phyloP scores from a whole-genome alignment of 2,888 invertebrate species.

The Agonopterix arenella region DNA sequence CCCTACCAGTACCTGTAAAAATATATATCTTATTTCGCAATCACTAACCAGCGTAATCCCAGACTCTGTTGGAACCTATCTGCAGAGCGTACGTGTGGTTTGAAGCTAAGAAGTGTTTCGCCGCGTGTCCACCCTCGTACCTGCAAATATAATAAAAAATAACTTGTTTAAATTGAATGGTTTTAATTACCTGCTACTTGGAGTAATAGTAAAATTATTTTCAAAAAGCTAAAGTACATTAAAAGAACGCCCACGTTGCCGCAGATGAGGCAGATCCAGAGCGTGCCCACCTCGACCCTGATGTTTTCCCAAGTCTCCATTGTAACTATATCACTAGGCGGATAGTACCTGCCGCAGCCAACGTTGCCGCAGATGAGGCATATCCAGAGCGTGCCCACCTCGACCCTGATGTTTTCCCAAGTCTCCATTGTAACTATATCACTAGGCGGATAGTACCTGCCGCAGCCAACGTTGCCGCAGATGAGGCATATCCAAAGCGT shows the following conservation, averaged over 20 bases:
- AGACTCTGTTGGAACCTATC: constrained; percentile 96
- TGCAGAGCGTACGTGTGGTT: constrained; percentile 99
- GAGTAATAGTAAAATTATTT: too few relatives aligned
- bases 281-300: constrained; percentile 81
- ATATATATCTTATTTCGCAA: too few relatives aligned
- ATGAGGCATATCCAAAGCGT: constrained; percentile 99
- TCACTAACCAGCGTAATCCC: constrained; percentile 95
- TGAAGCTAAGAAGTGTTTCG: constrained; percentile 95
- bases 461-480: constrained; percentile 99
- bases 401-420: constrained; percentile 62
- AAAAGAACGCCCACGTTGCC: constrained; percentile 86
- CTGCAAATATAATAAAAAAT: constrained; percentile 22
- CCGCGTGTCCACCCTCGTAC: constrained; percentile 91
- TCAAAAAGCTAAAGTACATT: background rate
- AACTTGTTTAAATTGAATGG: too few relatives aligned
- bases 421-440: constrained; percentile 15
- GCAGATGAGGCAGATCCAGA: constrained; percentile 99
- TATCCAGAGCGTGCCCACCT: constrained; percentile 95
- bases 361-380: constrained; percentile 99
- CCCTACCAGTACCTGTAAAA: too few relatives aligned
- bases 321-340: too few relatives aligned
- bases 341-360: constrained; percentile 89
- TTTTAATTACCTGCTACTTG: too few relatives aligned
- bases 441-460: constrained; percentile 77
- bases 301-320: constrained; percentile 46